Base-by-base conservation (phyloP, 2,888 invertebrate species). In the Phyllotreta striolata region DNA sequence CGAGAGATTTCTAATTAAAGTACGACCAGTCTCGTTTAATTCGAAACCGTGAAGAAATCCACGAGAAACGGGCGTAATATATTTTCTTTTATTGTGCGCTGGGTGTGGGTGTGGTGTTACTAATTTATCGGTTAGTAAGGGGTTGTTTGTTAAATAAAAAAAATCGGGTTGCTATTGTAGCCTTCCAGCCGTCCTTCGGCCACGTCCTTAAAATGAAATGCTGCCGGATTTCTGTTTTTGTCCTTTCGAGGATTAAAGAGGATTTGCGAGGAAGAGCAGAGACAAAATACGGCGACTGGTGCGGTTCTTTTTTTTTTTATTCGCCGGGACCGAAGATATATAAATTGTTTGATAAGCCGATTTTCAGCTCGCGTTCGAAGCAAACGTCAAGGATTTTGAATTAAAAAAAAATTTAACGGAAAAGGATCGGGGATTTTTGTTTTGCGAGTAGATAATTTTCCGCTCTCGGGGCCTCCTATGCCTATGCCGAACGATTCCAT, bases 151-250 rank as follows among this genome's bases (percentile, higher is more conserved):
- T 24, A 4, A 24, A 24, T 24, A 24, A 24, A 24, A 24, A 24
- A 24, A 24, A 24, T 24, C 24, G 24, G 24, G 24, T 24, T 24
- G 24, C 24, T 24, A 3, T 24, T 1, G 24, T 24, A 24, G 24
- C 47, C 47, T 47, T 47, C 34, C n/a, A 13, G 6, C 47, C 47
- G 14, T 47, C 47, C 47, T 34, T 49, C n/a, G 6, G 49, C 37
- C 37, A 49, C 49, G 35, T 49, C 49, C 34, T 49, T 49, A n/a
- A n/a, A 62, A 62, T 55, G 62, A 49, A 63, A 57, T 57, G 43
- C 57, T 54, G 13, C 51, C 34, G 63, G 57, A 63, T 63, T 54
- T 39, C 57, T 58, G 54, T 58, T 63, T 58, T 58, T 63, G 63
- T 63, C 63, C 46, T 56, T 56, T 39, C 43, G 38, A 43, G 62